A percentile compares a stretch with the other conserved stretches of the same genome.
Evolutionary conservation across 2,888 invertebrate genomes (phyloP).

Genomic region (Agonopterix subpropinquella): DNA sequence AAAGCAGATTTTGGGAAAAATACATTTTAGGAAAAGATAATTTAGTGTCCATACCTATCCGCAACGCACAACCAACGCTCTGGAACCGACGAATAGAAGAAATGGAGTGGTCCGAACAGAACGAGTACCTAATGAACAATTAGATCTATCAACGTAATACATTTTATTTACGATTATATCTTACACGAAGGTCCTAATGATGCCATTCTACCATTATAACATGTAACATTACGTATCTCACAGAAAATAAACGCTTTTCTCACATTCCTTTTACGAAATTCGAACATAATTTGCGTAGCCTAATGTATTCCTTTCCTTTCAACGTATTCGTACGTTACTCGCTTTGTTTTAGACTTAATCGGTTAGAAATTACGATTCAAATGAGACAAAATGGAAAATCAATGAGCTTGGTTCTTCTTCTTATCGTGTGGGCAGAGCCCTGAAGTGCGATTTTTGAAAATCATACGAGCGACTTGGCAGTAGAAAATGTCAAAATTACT

Average conservation of each 20-base stretch:
- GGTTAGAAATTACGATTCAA: background rate
- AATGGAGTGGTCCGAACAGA: no score
- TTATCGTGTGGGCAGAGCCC: no score
- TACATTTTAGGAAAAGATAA: no score
- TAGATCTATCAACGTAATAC: constrained; percentile 6
- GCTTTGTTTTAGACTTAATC: background rate
- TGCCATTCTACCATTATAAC: constrained; percentile 26
- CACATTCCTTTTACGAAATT: constrained; percentile 13
- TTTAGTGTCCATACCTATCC: no score
- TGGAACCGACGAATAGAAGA: no score
- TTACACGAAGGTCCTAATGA: constrained; percentile 28
- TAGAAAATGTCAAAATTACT: no score
- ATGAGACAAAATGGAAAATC: no score
- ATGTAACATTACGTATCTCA: constrained; percentile 20
- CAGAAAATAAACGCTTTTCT: constrained; percentile 22
- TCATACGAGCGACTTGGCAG: no score
- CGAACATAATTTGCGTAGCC: constrained; percentile 8
- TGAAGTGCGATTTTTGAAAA: no score
- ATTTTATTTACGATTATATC: constrained; percentile 35
- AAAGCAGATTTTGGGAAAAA: no score
- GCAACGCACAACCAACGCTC: no score
- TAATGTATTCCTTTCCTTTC: constrained; percentile 1
- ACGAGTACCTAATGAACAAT: background rate
- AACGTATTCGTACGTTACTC: background rate
- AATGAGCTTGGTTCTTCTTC: no score